These are phyloP conservation scores for Sinocyclocheilus rhinocerous DNA, from an alignment of 2,113 vertebrate species.

Conservation along the genomic window DNA sequence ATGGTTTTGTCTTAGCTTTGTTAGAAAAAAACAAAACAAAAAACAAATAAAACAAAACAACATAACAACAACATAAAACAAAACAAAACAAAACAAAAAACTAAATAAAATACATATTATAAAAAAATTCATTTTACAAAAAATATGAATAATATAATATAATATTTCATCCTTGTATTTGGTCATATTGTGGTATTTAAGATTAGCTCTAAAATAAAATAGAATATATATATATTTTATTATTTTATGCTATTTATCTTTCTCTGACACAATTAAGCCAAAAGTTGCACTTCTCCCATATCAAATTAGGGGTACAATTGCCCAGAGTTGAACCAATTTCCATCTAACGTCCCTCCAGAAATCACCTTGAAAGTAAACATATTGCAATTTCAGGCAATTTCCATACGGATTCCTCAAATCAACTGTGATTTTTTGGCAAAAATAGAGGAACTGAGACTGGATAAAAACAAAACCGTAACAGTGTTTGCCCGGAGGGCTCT, in stretches of 20 bases:
- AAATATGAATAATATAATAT: background rate
- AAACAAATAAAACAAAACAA: no score
- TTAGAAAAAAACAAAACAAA: no score
- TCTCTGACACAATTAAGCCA: background rate
- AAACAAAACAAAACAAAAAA: no score
- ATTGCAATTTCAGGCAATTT: conserved; percentile 20
- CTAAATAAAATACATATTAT: no score
- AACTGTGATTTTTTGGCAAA: conserved; percentile 17
- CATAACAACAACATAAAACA: no score
- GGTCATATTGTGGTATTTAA: background rate
- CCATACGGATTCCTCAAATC: background rate
- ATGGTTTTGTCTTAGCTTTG: no score
- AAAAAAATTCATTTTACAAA: no score
- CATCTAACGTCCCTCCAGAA: background rate
- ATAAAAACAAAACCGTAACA: conserved; percentile 24
- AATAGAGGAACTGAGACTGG: background rate
- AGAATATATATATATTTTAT: background rate
- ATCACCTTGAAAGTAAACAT: conserved; percentile 6
- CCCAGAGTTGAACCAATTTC: background rate
- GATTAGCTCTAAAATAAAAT: background rate
- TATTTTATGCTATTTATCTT: background rate
- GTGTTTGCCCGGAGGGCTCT: conserved; percentile 20
- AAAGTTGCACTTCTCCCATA: background rate
- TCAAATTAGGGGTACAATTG: background rate
- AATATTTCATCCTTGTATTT: background rate